Percentiles rank a stretch among this genome's conserved stretches.
phyloP scores from a whole-genome alignment of 2,888 invertebrate species.

The Biston betularia region DNA sequence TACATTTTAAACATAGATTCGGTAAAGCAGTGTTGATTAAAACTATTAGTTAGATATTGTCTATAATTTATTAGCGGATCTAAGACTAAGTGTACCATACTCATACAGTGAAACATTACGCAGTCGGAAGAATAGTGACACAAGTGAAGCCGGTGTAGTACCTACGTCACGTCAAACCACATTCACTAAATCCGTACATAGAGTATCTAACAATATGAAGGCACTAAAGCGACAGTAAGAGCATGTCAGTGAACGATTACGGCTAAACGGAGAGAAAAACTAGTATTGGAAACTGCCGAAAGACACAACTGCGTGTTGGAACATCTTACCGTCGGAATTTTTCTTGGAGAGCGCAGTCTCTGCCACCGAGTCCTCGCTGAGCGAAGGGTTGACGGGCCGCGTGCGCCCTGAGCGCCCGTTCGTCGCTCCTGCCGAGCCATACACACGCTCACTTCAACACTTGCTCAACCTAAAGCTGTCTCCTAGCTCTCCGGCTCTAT shows the following conservation, averaged over 20 bases:
- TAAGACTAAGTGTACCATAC: constrained; percentile 48
- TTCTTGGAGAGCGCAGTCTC: constrained; percentile 93
- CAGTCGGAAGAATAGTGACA: constrained; percentile 47
- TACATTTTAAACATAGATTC: constrained; percentile 26
- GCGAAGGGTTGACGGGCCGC: constrained; percentile 88
- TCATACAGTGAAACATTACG: constrained; percentile 48
- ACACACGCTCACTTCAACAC: constrained; percentile 80
- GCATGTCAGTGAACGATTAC: constrained; percentile 67
- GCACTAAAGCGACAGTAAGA: constrained; percentile 72
- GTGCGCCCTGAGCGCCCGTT: constrained; percentile 74
- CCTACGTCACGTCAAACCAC: constrained; percentile 50
- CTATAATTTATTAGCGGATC: constrained; percentile 41
- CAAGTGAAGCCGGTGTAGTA: constrained; percentile 50
- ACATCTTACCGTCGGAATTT: constrained; percentile 93
- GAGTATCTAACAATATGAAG: constrained; percentile 55
- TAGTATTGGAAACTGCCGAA: constrained; percentile 54
- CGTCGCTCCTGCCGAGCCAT: constrained; percentile 82
- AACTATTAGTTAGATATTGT: constrained; percentile 40
- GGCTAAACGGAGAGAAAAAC: constrained; percentile 62
- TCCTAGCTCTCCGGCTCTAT: constrained; percentile 10
- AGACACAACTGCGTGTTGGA: constrained; percentile 48
- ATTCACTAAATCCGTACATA: constrained; percentile 54
- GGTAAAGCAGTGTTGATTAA: constrained; percentile 40
- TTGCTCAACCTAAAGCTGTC: constrained; percentile 41
- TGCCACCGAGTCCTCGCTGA: constrained; percentile 93